Percentiles rank a stretch among this genome's conserved stretches.
Evolutionary conservation across 92 coral and sea anemone species (phyloP).

Genomic region (Palythoa grandis): DNA sequence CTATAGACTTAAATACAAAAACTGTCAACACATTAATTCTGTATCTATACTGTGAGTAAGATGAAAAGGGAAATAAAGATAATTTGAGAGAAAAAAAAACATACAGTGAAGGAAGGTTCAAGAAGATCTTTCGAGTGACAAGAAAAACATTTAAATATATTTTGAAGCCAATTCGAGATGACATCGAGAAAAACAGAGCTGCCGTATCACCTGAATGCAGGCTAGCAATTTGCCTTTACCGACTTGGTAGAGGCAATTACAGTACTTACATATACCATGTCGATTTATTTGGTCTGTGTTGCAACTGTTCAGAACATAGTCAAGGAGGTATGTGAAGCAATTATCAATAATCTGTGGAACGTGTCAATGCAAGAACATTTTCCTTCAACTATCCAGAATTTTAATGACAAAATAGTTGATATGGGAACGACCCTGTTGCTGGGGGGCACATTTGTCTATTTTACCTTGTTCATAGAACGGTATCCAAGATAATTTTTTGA

Average conservation of each 20-base stretch:
- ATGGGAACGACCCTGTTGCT: neutral
- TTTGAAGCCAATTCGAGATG: neutral
- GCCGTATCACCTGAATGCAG: neutral
- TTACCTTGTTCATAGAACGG: too few species aligned
- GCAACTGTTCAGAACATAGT: neutral
- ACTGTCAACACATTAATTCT: too few species aligned
- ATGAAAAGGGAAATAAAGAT: too few species aligned
- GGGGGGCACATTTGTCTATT: too few species aligned
- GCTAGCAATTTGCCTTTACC: neutral
- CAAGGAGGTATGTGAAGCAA: neutral
- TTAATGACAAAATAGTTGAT: constrained; percentile 1
- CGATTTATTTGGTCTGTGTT: neutral
- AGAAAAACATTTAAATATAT: constrained; percentile 25
- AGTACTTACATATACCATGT: neutral
- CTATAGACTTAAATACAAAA: too few species aligned
- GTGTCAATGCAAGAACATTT: neutral
- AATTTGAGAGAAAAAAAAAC: neutral
- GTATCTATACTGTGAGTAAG: too few species aligned
- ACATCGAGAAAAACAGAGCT: neutral
- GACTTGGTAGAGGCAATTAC: neutral
- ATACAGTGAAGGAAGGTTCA: neutral
- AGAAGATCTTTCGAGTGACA: constrained; percentile 25
- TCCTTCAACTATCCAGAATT: neutral
- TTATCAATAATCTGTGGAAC: neutral
- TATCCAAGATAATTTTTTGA: too few species aligned